Evolutionary conservation across 2,888 invertebrate genomes (phyloP), one percentile per base, ranked within the genome.

Genomic region (Coenonympha arcania): DNA sequence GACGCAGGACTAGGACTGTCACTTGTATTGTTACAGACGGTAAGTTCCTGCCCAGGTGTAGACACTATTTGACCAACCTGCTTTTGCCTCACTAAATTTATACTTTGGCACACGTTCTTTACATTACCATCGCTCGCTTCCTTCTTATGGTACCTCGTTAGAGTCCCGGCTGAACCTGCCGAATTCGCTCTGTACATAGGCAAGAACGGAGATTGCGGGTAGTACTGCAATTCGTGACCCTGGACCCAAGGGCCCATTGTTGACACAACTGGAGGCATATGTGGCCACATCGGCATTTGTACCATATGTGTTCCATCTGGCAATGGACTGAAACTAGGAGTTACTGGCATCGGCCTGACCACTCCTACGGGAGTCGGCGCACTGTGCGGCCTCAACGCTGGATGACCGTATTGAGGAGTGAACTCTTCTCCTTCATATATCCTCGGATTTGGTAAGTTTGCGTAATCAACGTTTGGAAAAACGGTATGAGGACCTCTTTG

Each of bases 41-140:
- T 78, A 67, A 87, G 56, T 63, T 87, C 87, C 62, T 86, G 84
- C 1, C 82, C 83, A 1, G 82, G 80, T 44, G 79, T 55, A 30
- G 84, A 77, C 58, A 87, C 82, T 42, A 87, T 87, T 66, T 87
- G 87, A 50, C 87, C 87, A 36, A 87, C 73, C 55, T 85, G 84
- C 73, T 87, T 87, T 62, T 86, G 86, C 56, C 87, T 78, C 61
- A 86, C 84, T 70, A 87, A 73, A 65, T 83, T 87, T 69, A 87
- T 80, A 68, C 83, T 87, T 83, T 87, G 87, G 85, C 86, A 86
- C 82, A 82, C 69, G 58, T 77, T 77, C 61, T 80, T 85, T 51
- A 71, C 69, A 54, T 79, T 79, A 54, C 67, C 64, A 22, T 80
- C 80, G 48, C 63, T 63, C 1, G 66, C 44, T 24, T 82, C 82